Evolutionary conservation across 1,140 invertebrate species (phyloP).

Genomic region (Eubasilissa regina): DNA sequence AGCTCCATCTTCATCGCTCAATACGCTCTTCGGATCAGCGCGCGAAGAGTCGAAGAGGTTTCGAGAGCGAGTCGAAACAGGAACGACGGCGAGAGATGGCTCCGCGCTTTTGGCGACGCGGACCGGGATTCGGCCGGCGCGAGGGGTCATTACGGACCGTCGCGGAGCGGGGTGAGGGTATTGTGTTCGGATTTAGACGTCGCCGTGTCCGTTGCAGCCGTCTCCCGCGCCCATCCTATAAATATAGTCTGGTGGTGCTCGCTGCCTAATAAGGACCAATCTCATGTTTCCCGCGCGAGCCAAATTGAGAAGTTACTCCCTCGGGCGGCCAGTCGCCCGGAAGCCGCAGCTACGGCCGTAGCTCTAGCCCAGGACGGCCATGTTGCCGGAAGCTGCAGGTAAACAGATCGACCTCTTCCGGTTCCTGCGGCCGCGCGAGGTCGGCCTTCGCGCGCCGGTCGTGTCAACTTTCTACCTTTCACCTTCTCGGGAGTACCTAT

Average conservation of each 20-base stretch:
- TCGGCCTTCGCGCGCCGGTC: background rate
- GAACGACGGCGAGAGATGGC: background rate
- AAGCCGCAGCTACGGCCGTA: conserved; percentile 15
- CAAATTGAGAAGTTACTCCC: conserved; percentile 57
- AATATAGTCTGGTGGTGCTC: conserved; percentile 50
- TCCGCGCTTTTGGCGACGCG: background rate
- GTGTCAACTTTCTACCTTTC: background rate
- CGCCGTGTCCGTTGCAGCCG: conserved; percentile 46
- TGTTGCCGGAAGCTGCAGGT: conserved; percentile 58
- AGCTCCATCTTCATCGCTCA: background rate
- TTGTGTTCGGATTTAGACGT: conserved; percentile 59
- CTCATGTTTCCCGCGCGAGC: conserved; percentile 57
- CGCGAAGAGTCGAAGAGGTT: background rate
- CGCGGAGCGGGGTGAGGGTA: conserved; percentile 45
- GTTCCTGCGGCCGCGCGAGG: conserved; percentile 15
- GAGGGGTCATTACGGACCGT: too few species aligned
- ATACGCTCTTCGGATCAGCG: background rate
- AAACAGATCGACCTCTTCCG: conserved; percentile 6
- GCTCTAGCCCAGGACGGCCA: conserved; percentile 28
- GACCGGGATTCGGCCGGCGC: background rate
- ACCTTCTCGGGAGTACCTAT: too few species aligned
- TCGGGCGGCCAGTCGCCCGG: conserved; percentile 38
- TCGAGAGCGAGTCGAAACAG: background rate
- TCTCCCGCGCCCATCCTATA: conserved; percentile 38
- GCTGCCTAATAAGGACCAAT: conserved; percentile 56